Evolutionary conservation across 2,113 vertebrate genomes (phyloP), one percentile per base, ranked within the genome.

Genomic region (Rousettus leschenaultii): DNA sequence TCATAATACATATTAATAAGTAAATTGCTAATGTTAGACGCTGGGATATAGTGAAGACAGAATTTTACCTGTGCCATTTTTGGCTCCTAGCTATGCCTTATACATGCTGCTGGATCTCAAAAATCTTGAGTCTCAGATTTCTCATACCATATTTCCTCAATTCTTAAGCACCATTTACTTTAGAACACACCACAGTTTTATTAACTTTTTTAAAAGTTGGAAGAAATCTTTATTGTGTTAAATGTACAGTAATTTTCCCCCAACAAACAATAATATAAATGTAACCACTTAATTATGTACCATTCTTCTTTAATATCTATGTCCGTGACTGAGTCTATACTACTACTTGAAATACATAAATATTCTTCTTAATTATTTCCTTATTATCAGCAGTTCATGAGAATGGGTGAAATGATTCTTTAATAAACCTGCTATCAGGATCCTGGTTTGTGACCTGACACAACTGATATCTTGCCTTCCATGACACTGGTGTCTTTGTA

Each of bases 41-140:
- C 74, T 68, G 11, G 35, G 51, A 45, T 75, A 33, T 1, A 10
- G 55, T 55, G 74, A 93, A 87, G 80, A 84, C 21, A 63, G 80
- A 84, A 87, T 93, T 93, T 63, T 91, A 14, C 57, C 57, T 83
- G 15, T 51, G 75, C 73, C 96, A 35, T 88, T 93, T 97, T 88
- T 96, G 28, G 57, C 59, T 61, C 35, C 35, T 30, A 24, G n/a
- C 12, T 61, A 0, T 75, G 68, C 66, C 53, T 93, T 70, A 33
- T 18, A 21, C 26, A 19, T 91, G 55, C 40, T 68, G 16, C 35
- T 45, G 21, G 43, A 51, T 30, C 40, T 91, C 61, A 85, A 65
- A 79, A 91, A 87, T 70, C 65, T 57, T 35, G 43, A 85, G 26
- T 80, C 73, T 53, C 26, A 45, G 43, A 89, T 75, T 92, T 71